These are phyloP conservation scores for Agapornis canus DNA, from an alignment of 2,797 vertebrate genomes.

Conservation along the genomic window DNA sequence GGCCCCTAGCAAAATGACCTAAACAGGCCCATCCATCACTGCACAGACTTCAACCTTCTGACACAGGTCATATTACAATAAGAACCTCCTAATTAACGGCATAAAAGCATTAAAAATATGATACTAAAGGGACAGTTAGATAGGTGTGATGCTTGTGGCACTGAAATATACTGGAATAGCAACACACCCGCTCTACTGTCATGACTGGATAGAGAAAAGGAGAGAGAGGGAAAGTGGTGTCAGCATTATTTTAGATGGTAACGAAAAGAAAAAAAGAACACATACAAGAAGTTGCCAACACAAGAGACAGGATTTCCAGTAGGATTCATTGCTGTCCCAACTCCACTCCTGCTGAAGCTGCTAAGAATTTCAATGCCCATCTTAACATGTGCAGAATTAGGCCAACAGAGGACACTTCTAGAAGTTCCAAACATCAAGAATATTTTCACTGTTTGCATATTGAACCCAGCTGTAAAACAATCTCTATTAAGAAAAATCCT, in stretches of 20 bases:
- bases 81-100: not conserved
- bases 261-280: not conserved
- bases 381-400: not conserved
- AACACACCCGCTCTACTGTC: not conserved
- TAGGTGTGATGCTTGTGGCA: not conserved
- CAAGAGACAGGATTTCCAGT: not conserved
- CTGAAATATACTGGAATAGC: not conserved
- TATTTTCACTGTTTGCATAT: not conserved
- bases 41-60: not conserved
- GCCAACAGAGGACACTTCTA: not conserved
- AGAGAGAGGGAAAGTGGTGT: not conserved
- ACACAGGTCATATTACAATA: not conserved
- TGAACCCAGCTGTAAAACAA: not conserved
- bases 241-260: not conserved
- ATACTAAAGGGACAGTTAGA: not conserved
- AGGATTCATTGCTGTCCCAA: not conserved
- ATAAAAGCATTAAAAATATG: not conserved
- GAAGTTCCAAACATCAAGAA: not conserved
- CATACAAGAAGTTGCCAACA: not conserved
- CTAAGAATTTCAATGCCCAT: not conserved
- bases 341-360: not conserved
- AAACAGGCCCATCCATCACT: accelerated
- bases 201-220: not conserved
- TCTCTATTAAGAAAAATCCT: not conserved
- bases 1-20: not conserved